Evolutionary conservation across 37 sponge, comb jelly and placozoan genomes (phyloP).

Genomic region (Dysidea cf. avara): DNA sequence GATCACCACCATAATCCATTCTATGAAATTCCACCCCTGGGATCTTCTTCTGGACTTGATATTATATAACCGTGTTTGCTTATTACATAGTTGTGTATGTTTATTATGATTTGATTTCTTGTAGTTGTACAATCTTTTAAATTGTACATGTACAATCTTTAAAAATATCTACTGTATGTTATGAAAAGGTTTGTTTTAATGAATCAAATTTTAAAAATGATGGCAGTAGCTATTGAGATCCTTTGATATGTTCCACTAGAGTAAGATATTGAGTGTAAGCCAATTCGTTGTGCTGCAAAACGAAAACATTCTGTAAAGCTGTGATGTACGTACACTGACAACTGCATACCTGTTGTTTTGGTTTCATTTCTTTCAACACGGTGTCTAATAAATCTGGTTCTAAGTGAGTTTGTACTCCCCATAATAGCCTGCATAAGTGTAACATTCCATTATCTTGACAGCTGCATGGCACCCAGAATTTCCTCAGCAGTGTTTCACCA

Average conservation of each 20-base stretch:
- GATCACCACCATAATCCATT: too few relatives aligned
- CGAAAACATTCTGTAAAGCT: neutral
- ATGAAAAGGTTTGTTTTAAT: too few relatives aligned
- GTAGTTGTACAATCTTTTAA: too few relatives aligned
- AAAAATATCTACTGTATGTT: too few relatives aligned
- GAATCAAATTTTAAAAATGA: too few relatives aligned
- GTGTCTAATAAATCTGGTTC: constrained; percentile 26
- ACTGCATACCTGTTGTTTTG: constrained; percentile 39
- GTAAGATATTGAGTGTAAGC: constrained; percentile 58
- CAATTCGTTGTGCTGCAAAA: constrained; percentile 31
- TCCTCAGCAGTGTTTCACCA: constrained; percentile 26
- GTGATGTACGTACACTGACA: neutral
- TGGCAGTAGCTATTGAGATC: neutral
- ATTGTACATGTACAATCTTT: too few relatives aligned
- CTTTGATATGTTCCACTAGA: constrained; percentile 38
- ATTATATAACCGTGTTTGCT: constrained; percentile 1
- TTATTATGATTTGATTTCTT: too few relatives aligned
- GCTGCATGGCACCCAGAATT: constrained; percentile 67
- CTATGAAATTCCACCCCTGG: constrained; percentile 12
- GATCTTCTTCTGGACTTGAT: constrained; percentile 18
- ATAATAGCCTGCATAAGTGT: constrained; percentile 51
- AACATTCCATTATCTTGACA: constrained; percentile 50
- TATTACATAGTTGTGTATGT: neutral
- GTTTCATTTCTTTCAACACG: constrained; percentile 40
- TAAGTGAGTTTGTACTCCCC: constrained; percentile 34